A percentile compares a stretch with the other conserved stretches of the same genome.
Evolutionary conservation across 2,888 invertebrate genomes (phyloP).

Genomic region (Pseudanteris insignis): DNA sequence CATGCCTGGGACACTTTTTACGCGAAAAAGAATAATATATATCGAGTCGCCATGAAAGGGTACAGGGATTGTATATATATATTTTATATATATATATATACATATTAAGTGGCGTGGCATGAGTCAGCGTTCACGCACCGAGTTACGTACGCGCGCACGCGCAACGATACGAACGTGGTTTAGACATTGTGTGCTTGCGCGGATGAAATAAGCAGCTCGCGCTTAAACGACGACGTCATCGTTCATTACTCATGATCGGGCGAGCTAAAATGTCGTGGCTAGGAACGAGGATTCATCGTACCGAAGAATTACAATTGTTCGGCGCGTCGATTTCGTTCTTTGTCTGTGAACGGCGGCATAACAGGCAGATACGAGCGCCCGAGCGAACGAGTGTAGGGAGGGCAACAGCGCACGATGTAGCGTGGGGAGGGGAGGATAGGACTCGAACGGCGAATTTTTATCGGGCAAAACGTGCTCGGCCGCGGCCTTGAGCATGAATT

Average conservation of each 20-base stretch:
- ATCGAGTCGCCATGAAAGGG: too few species aligned
- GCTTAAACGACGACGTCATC: constrained; percentile 51
- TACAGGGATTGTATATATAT: too few species aligned
- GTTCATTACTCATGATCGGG: constrained; percentile 48
- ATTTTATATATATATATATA: too few species aligned
- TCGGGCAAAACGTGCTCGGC: constrained; percentile 18
- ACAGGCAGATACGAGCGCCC: too few species aligned
- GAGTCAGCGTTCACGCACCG: constrained; percentile 36
- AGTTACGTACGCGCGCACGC: constrained; percentile 36
- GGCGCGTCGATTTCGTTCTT: constrained; percentile 22
- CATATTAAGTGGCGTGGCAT: constrained; percentile 34
- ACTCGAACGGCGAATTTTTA: constrained; percentile 14
- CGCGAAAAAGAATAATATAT: too few species aligned
- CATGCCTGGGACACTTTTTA: too few species aligned
- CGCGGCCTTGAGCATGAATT: constrained; percentile 37
- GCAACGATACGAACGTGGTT: background rate
- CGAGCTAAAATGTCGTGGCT: constrained; percentile 32
- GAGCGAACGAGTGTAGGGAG: background rate
- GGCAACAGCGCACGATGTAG: background rate
- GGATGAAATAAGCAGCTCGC: constrained; percentile 37
- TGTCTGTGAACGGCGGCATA: constrained; percentile 7
- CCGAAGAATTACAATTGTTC: constrained; percentile 35
- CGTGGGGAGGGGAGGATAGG: background rate
- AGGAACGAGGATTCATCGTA: constrained; percentile 32
- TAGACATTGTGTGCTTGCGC: constrained; percentile 40